Evolutionary conservation across 2,888 invertebrate species (phyloP).

Genomic region (Tuberolachnus salignus): DNA sequence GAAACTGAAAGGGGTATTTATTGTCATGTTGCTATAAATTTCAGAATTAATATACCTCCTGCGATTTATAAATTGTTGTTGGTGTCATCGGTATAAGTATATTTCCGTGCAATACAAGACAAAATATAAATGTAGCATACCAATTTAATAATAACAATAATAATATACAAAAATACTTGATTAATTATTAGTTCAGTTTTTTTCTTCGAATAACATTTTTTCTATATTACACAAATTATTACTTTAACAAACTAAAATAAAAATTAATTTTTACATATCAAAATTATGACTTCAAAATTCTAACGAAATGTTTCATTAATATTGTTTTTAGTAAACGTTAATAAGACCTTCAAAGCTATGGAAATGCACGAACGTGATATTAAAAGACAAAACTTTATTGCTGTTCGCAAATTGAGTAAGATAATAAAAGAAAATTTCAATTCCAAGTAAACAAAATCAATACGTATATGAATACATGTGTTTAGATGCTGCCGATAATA

Average conservation of each 20-base stretch:
- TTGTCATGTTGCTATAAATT: too few species aligned
- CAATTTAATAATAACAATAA: too few species aligned
- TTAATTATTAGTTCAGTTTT: not conserved
- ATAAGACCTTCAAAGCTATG: conserved; percentile 88
- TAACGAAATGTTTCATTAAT: conserved; percentile 35
- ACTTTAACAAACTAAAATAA: too few species aligned
- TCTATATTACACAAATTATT: too few species aligned
- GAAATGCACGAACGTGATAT: conserved; percentile 85
- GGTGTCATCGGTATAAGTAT: too few species aligned
- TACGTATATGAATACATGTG: not conserved
- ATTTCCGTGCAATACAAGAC: too few species aligned
- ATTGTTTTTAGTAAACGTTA: conserved; percentile 78
- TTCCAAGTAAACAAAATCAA: not conserved
- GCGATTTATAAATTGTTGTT: too few species aligned
- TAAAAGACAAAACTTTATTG: conserved; percentile 83
- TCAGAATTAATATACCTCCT: too few species aligned
- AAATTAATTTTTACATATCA: too few species aligned
- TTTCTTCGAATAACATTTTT: too few species aligned
- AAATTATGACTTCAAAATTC: conserved; percentile 21
- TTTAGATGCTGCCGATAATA: conserved; percentile 62
- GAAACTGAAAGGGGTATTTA: conserved; percentile 79
- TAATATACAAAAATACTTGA: not conserved
- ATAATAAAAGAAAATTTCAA: conserved; percentile 58
- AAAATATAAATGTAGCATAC: too few species aligned
- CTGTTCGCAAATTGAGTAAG: conserved; percentile 75